These are phyloP conservation scores for Canis aureus DNA, from an alignment of 2,113 vertebrate genomes.

Conservation along the genomic window DNA sequence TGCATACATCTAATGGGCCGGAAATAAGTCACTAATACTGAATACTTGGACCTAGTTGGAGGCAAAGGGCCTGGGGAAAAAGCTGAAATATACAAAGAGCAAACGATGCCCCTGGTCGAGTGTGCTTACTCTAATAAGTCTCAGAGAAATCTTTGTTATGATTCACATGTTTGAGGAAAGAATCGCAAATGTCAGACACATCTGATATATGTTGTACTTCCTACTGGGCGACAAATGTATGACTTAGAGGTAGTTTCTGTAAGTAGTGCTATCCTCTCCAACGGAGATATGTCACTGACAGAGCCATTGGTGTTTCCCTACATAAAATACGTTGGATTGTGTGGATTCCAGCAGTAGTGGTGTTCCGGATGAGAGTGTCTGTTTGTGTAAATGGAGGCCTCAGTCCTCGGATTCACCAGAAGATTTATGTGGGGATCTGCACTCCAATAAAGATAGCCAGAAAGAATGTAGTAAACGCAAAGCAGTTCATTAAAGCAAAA, in stretches of 20 bases:
- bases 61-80: background rate
- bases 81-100: background rate
- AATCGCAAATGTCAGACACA: conserved; percentile 14
- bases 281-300: background rate
- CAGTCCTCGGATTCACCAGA: background rate
- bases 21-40: background rate
- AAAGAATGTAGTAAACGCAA: background rate
- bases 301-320: background rate
- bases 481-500: background rate
- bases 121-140: background rate
- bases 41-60: background rate
- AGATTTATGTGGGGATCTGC: background rate
- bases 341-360: background rate
- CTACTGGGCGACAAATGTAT: background rate
- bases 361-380: background rate
- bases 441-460: background rate
- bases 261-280: background rate
- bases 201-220: background rate
- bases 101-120: background rate
- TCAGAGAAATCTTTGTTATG: background rate
- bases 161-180: conserved; percentile 30
- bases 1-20: background rate
- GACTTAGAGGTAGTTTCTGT: background rate
- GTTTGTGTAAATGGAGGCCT: background rate
- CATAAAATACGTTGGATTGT: background rate